Evolutionary conservation across 1,140 invertebrate genomes (phyloP).

Genomic region (Apis cerana): DNA sequence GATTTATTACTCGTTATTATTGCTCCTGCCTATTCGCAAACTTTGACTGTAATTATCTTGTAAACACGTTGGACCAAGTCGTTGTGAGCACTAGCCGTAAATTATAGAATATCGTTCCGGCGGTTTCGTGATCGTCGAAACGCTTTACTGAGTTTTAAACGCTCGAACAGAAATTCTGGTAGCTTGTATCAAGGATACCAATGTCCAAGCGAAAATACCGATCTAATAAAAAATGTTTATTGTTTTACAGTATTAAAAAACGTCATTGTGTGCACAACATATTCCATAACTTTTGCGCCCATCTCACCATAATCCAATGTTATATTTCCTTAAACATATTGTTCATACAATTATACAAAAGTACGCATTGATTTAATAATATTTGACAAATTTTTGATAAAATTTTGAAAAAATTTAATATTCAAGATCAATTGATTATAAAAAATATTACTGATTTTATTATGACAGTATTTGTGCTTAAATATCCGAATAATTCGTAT

Average conservation of each 20-base stretch:
- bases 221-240: conserved; percentile 14
- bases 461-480: not conserved
- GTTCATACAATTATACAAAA: not conserved
- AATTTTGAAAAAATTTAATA: not conserved
- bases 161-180: conserved; percentile 23
- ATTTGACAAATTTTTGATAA: no score
- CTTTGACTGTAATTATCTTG: conserved; percentile 64
- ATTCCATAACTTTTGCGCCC: not conserved
- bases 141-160: conserved; percentile 9
- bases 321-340: not conserved
- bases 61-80: conserved; percentile 68
- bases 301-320: not conserved
- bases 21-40: conserved; percentile 66
- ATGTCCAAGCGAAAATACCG: conserved; percentile 10
- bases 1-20: conserved; percentile 61
- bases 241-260: not conserved
- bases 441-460: not conserved
- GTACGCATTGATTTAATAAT: not conserved
- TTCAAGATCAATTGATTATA: no score
- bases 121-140: conserved; percentile 29
- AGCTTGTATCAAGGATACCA: conserved; percentile 15
- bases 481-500: not conserved
- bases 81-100: conserved; percentile 62
- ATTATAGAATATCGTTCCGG: conserved; percentile 38
- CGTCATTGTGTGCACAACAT: not conserved